Conservation (phyloP, 2,797 vertebrate species). For the Acanthopagrus latus region DNA sequence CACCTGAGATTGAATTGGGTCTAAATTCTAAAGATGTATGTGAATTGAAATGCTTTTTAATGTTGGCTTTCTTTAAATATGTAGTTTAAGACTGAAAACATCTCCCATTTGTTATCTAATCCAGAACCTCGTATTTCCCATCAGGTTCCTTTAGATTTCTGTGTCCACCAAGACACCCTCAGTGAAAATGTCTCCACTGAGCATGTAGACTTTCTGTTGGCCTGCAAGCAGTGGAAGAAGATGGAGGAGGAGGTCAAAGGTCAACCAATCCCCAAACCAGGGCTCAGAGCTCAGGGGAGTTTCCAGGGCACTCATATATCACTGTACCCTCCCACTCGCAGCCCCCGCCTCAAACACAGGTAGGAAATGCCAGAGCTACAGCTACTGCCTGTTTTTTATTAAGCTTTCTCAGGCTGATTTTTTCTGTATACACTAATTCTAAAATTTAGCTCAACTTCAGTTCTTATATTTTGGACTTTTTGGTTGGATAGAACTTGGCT, state of each 20-base stretch:
- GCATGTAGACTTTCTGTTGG: constrained; percentile 79
- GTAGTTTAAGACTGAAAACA: not conserved
- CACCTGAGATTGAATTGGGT: not conserved
- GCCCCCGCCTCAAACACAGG: constrained; percentile 77
- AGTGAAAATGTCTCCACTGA: constrained; percentile 80
- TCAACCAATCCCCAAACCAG: constrained; percentile 69
- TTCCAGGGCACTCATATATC: constrained; percentile 78
- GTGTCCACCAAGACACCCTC: constrained; percentile 61
- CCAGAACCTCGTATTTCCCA: not conserved
- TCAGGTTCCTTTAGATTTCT: constrained; percentile 73
- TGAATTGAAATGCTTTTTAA: not conserved
- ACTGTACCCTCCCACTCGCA: constrained; percentile 79
- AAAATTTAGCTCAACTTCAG: not conserved
- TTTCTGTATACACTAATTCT: not conserved
- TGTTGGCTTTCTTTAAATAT: not conserved
- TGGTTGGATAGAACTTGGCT: too few relatives aligned
- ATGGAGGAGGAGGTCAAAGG: constrained; percentile 82
- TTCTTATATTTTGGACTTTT: too few relatives aligned
- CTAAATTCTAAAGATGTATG: not conserved
- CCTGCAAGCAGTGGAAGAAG: constrained; percentile 81
- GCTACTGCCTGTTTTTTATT: not conserved
- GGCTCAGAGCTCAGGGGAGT: constrained; percentile 66
- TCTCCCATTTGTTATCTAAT: not conserved
- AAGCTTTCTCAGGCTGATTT: not conserved
- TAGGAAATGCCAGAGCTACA: constrained; percentile 20